These are phyloP conservation scores for Chironomus striatipennis DNA, from an alignment of 1,140 invertebrate species.

Conservation along the genomic window DNA sequence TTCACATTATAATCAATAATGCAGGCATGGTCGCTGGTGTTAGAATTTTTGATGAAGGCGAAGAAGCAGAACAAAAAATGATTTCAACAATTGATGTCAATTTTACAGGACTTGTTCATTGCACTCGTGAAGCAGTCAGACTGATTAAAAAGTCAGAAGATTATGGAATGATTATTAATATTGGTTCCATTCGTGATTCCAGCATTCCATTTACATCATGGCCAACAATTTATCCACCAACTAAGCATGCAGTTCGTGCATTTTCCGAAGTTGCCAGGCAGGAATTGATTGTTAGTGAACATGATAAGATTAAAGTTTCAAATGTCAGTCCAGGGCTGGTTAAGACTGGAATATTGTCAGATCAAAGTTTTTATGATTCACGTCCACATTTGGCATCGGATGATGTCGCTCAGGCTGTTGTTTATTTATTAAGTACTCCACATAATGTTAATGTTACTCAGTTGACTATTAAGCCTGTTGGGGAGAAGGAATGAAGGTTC, in stretches of 20 bases:
- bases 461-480: not conserved
- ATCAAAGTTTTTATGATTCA: slow-evolving; percentile 34
- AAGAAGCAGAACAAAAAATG: not conserved
- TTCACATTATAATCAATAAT: slow-evolving; percentile 21
- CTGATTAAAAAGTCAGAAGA: not conserved
- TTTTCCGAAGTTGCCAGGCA: slow-evolving; percentile 49
- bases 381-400: slow-evolving; percentile 40
- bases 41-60: not conserved
- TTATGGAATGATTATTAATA: not conserved
- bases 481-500: not conserved
- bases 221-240: slow-evolving; percentile 44
- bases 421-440: slow-evolving; percentile 44
- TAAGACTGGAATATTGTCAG: slow-evolving; percentile 40
- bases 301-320: slow-evolving; percentile 23
- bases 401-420: slow-evolving; percentile 44
- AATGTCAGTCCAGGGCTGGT: slow-evolving; percentile 51
- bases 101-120: not conserved
- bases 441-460: slow-evolving; percentile 41
- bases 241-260: slow-evolving; percentile 49
- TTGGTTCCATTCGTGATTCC: not conserved
- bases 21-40: not conserved
- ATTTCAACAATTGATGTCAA: not conserved
- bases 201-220: not conserved
- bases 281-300: slow-evolving; percentile 46
- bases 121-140: not conserved